Percentiles rank a stretch among this genome's conserved stretches.
Evolutionary conservation across 2,888 invertebrate genomes (phyloP).

Genomic region (Lasioglossum calceatum): DNA sequence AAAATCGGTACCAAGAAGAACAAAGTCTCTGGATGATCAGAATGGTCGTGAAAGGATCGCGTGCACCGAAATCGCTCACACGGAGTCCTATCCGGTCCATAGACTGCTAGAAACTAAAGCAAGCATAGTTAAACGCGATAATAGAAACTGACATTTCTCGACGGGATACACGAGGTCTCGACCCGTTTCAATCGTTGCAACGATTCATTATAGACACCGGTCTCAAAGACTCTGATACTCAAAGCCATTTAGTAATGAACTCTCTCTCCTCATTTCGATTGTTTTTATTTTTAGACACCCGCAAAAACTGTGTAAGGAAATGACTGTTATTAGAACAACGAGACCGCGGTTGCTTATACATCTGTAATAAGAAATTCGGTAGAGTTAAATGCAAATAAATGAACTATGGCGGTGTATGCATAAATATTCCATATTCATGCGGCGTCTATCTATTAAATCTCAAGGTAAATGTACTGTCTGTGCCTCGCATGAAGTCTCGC

Average conservation of each 20-base stretch:
- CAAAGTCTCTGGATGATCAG: background rate
- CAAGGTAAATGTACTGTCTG: background rate
- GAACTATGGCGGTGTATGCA: background rate
- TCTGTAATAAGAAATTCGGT: background rate
- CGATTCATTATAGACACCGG: slow-evolving; percentile 23
- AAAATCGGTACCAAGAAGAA: background rate
- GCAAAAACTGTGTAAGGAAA: background rate
- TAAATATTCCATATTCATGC: background rate
- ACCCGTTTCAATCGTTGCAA: slow-evolving; percentile 2
- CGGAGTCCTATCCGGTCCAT: background rate
- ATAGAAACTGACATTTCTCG: slow-evolving; percentile 25
- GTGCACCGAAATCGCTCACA: background rate
- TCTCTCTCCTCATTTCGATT: background rate
- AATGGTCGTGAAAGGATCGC: background rate
- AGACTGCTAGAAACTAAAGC: background rate
- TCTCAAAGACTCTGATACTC: background rate
- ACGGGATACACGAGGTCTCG: slow-evolving; percentile 25
- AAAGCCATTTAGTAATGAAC: background rate
- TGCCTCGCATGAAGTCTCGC: background rate
- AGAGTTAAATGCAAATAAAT: background rate
- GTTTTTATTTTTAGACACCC: background rate
- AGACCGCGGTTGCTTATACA: background rate
- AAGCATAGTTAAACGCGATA: background rate
- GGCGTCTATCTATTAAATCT: background rate
- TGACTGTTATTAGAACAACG: background rate